phyloP scores from a whole-genome alignment of 2,113 vertebrate genomes.

The Microcebus tavaratra region DNA sequence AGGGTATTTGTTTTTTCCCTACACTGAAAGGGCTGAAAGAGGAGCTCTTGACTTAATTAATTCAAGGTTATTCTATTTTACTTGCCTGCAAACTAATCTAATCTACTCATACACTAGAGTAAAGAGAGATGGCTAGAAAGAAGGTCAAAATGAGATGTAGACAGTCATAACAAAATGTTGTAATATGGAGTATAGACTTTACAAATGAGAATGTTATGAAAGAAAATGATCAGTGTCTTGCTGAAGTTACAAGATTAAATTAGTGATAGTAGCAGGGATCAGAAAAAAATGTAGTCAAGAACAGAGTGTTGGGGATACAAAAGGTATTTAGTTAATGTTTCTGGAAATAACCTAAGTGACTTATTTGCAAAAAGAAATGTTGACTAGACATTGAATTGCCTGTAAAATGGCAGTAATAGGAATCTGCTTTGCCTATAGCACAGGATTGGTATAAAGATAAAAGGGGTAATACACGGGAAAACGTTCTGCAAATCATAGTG shows the following conservation, averaged over 20 bases:
- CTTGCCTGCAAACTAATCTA: conserved; percentile 15
- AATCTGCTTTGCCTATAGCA: not conserved
- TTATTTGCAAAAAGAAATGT: not conserved
- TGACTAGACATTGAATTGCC: not conserved
- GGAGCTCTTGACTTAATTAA: not conserved
- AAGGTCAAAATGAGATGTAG: not conserved
- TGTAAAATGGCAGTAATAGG: not conserved
- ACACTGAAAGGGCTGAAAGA: not conserved
- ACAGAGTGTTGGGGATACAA: not conserved
- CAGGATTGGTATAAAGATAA: not conserved
- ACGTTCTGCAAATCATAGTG: not conserved
- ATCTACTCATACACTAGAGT: not conserved
- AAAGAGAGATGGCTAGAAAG: not conserved
- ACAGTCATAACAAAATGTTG: not conserved
- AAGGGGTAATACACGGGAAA: not conserved
- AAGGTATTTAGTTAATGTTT: not conserved
- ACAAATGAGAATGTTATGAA: not conserved
- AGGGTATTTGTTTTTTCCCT: not conserved
- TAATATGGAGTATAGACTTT: not conserved
- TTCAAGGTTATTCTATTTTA: not conserved
- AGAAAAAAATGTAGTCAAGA: not conserved
- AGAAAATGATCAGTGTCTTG: not conserved
- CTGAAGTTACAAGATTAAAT: not conserved
- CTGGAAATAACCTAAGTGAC: not conserved
- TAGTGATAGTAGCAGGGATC: not conserved